phyloP scores from a whole-genome alignment of 2,797 vertebrate genomes.

The Brachymystax lenok region DNA sequence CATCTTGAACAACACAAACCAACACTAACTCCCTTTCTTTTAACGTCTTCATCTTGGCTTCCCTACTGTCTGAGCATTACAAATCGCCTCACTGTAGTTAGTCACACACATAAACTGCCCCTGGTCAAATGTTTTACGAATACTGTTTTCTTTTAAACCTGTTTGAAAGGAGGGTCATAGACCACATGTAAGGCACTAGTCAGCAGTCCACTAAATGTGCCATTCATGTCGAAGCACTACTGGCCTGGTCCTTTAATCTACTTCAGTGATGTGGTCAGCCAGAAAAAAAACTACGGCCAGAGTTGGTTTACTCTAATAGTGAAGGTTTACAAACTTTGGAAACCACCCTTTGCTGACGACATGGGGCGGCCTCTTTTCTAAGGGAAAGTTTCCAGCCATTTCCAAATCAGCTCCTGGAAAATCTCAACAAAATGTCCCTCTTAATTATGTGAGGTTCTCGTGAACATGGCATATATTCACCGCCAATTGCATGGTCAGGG shows the following conservation, averaged over 20 bases:
- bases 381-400: constrained; percentile 57
- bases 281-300: constrained; percentile 50
- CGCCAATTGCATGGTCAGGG: constrained; percentile 41
- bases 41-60: constrained; percentile 35
- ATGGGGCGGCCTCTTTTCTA: constrained; percentile 42
- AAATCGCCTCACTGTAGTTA: constrained; percentile 40
- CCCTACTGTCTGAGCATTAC: constrained; percentile 30
- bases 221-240: constrained; percentile 61
- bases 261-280: constrained; percentile 70
- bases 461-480: constrained; percentile 35
- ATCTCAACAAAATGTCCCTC: constrained; percentile 59
- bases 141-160: constrained; percentile 68
- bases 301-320: constrained; percentile 60
- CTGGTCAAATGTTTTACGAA: constrained; percentile 53
- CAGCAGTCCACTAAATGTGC: constrained; percentile 70
- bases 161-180: constrained; percentile 66
- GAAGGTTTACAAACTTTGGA: constrained; percentile 70
- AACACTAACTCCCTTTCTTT: constrained; percentile 35
- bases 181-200: constrained; percentile 77
- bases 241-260: constrained; percentile 55
- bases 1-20: constrained; percentile 1
- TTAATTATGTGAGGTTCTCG: constrained; percentile 47
- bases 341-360: constrained; percentile 56
- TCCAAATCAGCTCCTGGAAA: constrained; percentile 62
- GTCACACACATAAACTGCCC: constrained; percentile 51